These are phyloP conservation scores for Solenopsis invicta DNA, from an alignment of 1,140 invertebrate species.

Conservation along the genomic window DNA sequence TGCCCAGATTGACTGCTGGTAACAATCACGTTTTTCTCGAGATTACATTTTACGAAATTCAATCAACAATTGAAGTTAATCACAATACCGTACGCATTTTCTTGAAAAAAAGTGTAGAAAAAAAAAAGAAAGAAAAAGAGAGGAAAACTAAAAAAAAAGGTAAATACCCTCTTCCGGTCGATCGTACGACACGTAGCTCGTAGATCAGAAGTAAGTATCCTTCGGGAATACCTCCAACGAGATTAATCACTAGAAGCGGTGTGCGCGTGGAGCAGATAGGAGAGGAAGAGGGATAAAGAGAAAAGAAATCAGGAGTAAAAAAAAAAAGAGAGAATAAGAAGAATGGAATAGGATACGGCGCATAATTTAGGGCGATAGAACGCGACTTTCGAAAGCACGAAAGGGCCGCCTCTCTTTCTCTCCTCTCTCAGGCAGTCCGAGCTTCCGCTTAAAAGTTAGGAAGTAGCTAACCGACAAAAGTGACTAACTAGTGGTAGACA, in stretches of 20 bases:
- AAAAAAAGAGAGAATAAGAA: not conserved
- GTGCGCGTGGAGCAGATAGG: constrained; percentile 42
- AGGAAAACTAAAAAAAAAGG: constrained; percentile 29
- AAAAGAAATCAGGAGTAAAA: constrained; percentile 25
- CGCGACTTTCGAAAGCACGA: constrained; percentile 80
- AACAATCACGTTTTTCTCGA: constrained; percentile 45
- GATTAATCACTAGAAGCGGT: constrained; percentile 81
- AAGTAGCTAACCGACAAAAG: constrained; percentile 78
- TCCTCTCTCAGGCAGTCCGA: not conserved
- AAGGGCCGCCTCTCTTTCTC: constrained; percentile 66
- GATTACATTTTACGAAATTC: constrained; percentile 57
- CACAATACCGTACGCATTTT: constrained; percentile 3
- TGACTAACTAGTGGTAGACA: constrained; percentile 83
- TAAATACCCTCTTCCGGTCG: constrained; percentile 22
- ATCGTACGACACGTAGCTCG: constrained; percentile 76
- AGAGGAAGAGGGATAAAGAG: constrained; percentile 7
- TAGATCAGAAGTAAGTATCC: constrained; percentile 84
- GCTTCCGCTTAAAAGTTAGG: constrained; percentile 79
- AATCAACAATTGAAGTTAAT: constrained; percentile 40
- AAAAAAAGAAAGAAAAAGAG: not conserved
- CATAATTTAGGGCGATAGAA: constrained; percentile 79
- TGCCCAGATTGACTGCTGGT: not conserved
- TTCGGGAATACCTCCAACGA: constrained; percentile 81
- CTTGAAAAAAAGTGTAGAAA: not conserved
- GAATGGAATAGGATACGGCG: constrained; percentile 15